Evolutionary conservation across 2,113 vertebrate species (phyloP), one percentile per base, ranked within the genome.

Genomic region (Hippocampus guttulatus): DNA sequence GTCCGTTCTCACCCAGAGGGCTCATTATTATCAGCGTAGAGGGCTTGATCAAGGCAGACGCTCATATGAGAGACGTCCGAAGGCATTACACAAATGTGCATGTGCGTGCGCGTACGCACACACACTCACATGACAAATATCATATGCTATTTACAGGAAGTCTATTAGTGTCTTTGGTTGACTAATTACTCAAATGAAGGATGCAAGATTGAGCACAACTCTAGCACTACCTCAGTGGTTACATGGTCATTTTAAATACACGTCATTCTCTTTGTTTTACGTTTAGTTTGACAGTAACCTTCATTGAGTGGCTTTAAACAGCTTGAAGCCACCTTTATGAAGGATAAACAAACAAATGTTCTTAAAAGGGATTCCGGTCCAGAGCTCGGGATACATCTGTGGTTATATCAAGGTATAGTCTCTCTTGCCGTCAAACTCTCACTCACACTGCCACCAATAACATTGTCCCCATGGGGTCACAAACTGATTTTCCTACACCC

Each of bases 41-140:
- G 74, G 75, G 76, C 66, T 86, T 94, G 94, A 95, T 95, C 91
- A 89, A 91, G 85, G 81, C 90, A 88, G 90, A 93, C 93, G 92
- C 91, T 94, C 93, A 94, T 95, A 92, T 92, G 88, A 62, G 68
- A 87, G 88, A 92, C 90, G 92, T 93, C 93, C 88, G 81, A 92
- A 93, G 89, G 88, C 91, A 96, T 97, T 94, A 95, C 82, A 87
- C 84, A 87, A 82, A 77, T 8, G 25, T 23, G 4, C 23, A 5
- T 14, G 12, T 14, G 14, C 11, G 43, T 14, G 1, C 0, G 1
- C 43, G 12, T 12, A 3, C 11, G 1, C 43, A 15, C 12, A 45
- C 43, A 45, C 43, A 45, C 43, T 3, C 43, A 45, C 79, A 85
- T 87, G 90, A 87, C 87, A 90, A 82, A 69, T 23, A 84, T 76